Evolutionary conservation across 2,113 vertebrate species (phyloP), one percentile per base, ranked within the genome.

Genomic region (Lepisosteus osseus): DNA sequence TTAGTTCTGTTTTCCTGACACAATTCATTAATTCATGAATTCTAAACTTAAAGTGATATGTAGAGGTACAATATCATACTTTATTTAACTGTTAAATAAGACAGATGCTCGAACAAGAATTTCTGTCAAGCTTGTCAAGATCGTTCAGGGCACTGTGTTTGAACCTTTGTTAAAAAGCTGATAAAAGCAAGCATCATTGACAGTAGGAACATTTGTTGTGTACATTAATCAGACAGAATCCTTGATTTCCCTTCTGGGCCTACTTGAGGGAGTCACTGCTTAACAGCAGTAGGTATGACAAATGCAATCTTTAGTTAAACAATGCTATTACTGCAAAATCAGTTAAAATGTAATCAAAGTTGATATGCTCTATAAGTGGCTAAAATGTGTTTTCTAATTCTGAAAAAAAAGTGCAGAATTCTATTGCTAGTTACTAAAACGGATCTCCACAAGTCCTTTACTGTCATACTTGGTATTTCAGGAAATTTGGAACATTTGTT

Each of bases 1-100:
- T 9, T 51, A 51, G 47, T 51, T 51, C 47, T 74, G 72, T 73
- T 79, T 86, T 77, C 80, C 85, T 90, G 87, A 89, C 89, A 92
- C 71, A 79, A 85, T 74, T 83, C 77, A 90, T 91, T 83, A 89
- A 90, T 88, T 90, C 87, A 85, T 87, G 90, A 86, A 91, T 91
- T 90, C 47, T 90, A 79, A 82, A 82, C 77, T 65, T 6, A 81
- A 76, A 74, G 75, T 82, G 66, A 81, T 84, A 77, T 76, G 81
- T 77, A 83, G 84, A 81, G 82, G 78, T 72, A 67, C 74, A 66
- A 73, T 83, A 86, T 89, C 81, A 84, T 78, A 72, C 75, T 73
- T 83, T 74, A 54, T 86, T 81, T 84, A 83, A 84, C 80, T 75
- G 51, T 79, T 74, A 71, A 83, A 81, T 70, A 74, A 86, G 86